Percentiles rank a stretch among this genome's conserved stretches.
Evolutionary conservation across 2,113 vertebrate species (phyloP).

Genomic region (Limnothrissa miodon): DNA sequence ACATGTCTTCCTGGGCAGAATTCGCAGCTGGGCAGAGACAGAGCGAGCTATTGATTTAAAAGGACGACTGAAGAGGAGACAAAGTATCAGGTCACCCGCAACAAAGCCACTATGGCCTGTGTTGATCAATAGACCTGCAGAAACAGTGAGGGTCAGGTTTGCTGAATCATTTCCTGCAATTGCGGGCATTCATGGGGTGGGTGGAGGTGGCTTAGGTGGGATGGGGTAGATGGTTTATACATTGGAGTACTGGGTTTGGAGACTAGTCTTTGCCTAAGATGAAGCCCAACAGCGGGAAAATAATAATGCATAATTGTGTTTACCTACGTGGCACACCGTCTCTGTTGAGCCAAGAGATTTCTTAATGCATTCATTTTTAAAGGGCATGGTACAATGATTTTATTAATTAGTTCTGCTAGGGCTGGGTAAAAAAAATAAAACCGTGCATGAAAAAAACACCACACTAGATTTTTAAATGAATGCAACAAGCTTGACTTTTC

Average conservation of each 20-base stretch:
- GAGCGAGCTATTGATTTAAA: constrained; percentile 25
- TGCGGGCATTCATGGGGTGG: constrained; percentile 14
- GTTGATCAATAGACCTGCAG: constrained; percentile 36
- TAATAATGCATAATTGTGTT: constrained; percentile 1
- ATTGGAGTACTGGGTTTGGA: background rate
- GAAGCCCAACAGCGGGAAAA: background rate
- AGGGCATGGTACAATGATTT: constrained; percentile 16
- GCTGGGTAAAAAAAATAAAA: background rate
- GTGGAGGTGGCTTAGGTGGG: background rate
- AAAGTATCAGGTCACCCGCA: constrained; percentile 19
- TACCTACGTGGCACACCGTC: background rate
- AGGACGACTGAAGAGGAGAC: constrained; percentile 6
- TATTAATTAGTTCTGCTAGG: constrained; percentile 19
- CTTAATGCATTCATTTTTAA: background rate
- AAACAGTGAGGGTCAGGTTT: constrained; percentile 27
- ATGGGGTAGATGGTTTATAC: background rate
- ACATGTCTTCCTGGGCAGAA: background rate
- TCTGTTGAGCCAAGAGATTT: constrained; percentile 1
- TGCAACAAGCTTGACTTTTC: constrained; percentile 13
- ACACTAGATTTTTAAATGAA: background rate
- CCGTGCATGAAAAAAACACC: background rate
- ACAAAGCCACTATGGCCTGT: background rate
- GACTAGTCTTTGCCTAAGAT: background rate
- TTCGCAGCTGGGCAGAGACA: background rate
- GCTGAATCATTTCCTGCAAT: constrained; percentile 42